A percentile compares a stretch with the other conserved stretches of the same genome.
phyloP scores from a whole-genome alignment of 2,888 invertebrate species.

The Acleris holmiana region DNA sequence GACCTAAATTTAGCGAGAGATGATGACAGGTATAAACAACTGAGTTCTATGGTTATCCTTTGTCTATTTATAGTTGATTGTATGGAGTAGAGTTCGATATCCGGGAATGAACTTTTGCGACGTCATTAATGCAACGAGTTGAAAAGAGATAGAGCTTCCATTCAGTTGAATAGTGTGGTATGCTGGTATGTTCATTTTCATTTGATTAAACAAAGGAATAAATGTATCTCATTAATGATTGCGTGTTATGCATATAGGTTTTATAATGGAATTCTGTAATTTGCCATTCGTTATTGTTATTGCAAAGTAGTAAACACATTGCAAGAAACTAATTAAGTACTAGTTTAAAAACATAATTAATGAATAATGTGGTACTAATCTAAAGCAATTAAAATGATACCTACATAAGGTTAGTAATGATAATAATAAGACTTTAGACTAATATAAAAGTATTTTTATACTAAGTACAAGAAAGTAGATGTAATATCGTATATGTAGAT shows the following conservation, averaged over 20 bases:
- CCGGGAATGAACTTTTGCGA: slow-evolving; percentile 57
- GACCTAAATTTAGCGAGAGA: slow-evolving; percentile 22
- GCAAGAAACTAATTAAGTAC: too few relatives aligned
- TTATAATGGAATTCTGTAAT: too few relatives aligned
- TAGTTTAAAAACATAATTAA: too few relatives aligned
- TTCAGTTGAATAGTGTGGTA: slow-evolving; percentile 46
- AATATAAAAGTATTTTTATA: too few relatives aligned
- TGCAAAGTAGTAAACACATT: too few relatives aligned
- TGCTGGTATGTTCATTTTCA: slow-evolving; percentile 1
- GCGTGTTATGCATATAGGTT: background rate
- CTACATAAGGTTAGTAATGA: too few relatives aligned
- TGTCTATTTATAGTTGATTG: slow-evolving; percentile 12
- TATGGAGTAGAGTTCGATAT: slow-evolving; percentile 46
- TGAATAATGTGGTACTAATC: too few relatives aligned
- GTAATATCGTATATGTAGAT: too few relatives aligned
- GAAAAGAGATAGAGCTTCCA: slow-evolving; percentile 43
- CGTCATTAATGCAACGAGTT: slow-evolving; percentile 47
- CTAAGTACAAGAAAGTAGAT: too few relatives aligned
- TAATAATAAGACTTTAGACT: too few relatives aligned
- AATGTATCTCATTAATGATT: slow-evolving; percentile 9
- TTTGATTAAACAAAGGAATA: slow-evolving; percentile 3
- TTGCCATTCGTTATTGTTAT: too few relatives aligned
- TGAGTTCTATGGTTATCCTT: slow-evolving; percentile 10
- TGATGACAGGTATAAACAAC: slow-evolving; percentile 15
- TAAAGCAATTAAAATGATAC: too few relatives aligned